Conservation (phyloP, 2,797 vertebrate species). For the Agapornis canus region DNA sequence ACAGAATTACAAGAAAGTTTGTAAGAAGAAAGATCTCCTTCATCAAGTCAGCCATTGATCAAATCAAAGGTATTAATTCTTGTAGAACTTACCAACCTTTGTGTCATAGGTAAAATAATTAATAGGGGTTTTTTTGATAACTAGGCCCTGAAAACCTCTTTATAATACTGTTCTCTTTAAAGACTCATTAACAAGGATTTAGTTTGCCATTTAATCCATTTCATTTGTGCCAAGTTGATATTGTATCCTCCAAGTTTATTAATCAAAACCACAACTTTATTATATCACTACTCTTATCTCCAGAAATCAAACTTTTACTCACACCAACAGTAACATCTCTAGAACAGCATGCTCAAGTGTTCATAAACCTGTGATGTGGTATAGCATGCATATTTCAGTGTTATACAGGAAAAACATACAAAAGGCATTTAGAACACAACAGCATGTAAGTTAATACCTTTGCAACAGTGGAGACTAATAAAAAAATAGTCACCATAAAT, state of each 20-base stretch:
- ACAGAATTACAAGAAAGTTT: not conserved
- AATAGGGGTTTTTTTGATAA: not conserved
- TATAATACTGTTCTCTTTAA: not conserved
- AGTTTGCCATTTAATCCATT: not conserved
- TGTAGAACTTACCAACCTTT: not conserved
- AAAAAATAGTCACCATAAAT: conserved; percentile 51
- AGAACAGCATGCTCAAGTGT: not conserved
- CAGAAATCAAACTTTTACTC: conserved; percentile 10
- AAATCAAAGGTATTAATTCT: not conserved
- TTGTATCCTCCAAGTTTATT: not conserved
- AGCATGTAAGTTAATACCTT: conserved; percentile 40
- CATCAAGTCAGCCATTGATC: not conserved
- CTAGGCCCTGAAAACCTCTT: not conserved
- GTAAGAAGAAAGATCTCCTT: not conserved
- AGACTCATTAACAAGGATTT: not conserved
- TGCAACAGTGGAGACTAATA: conserved; percentile 26
- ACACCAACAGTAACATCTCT: not conserved
- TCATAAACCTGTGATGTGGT: not conserved
- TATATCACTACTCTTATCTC: not conserved
- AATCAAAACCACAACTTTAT: not conserved
- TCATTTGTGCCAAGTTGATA: not conserved
- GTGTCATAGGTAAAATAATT: not conserved
- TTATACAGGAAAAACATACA: not conserved
- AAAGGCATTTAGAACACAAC: not conserved
- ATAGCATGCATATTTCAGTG: not conserved